A percentile compares a stretch with the other conserved stretches of the same genome.
These are phyloP conservation scores for Agriopis leucophaearia DNA, from an alignment of 2,888 invertebrate genomes.

Conservation along the genomic window DNA sequence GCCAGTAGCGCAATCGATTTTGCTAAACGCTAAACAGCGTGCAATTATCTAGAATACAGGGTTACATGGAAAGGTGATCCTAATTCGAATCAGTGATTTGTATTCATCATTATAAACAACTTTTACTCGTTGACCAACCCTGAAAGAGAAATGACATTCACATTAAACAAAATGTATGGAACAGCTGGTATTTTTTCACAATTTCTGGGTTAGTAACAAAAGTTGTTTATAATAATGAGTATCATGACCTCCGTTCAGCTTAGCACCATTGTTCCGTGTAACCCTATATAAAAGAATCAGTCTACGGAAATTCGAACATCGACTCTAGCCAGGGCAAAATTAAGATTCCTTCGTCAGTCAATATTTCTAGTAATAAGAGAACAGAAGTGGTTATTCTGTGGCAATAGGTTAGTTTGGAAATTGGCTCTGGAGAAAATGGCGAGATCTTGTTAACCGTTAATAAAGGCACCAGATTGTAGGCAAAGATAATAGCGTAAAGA, in stretches of 20 bases:
- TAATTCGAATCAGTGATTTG: no score
- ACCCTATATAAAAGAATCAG: constrained; percentile 27
- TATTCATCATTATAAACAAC: no score
- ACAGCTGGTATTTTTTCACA: no score
- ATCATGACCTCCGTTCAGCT: no score
- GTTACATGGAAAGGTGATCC: no score
- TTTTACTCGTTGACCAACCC: no score
- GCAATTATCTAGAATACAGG: constrained; percentile 42
- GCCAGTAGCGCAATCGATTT: constrained; percentile 37
- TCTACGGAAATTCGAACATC: constrained; percentile 44
- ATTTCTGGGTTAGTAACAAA: no score
- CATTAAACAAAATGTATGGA: no score
- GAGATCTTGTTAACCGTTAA: constrained; percentile 47
- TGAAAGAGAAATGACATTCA: no score
- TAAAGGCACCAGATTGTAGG: constrained; percentile 47
- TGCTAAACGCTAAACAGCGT: constrained; percentile 37
- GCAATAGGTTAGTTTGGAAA: constrained; percentile 56
- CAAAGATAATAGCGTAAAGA: constrained; percentile 38
- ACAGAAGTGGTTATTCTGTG: constrained; percentile 19
- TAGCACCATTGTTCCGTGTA: no score
- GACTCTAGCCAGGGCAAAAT: constrained; percentile 42
- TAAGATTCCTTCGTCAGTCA: constrained; percentile 51
- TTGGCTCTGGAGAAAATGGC: constrained; percentile 51
- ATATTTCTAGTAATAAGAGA: constrained; percentile 33
- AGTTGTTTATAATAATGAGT: no score